A percentile compares a stretch with the other conserved stretches of the same genome.
Evolutionary conservation across 2,797 vertebrate genomes (phyloP).

Genomic region (Lithobates pipiens): DNA sequence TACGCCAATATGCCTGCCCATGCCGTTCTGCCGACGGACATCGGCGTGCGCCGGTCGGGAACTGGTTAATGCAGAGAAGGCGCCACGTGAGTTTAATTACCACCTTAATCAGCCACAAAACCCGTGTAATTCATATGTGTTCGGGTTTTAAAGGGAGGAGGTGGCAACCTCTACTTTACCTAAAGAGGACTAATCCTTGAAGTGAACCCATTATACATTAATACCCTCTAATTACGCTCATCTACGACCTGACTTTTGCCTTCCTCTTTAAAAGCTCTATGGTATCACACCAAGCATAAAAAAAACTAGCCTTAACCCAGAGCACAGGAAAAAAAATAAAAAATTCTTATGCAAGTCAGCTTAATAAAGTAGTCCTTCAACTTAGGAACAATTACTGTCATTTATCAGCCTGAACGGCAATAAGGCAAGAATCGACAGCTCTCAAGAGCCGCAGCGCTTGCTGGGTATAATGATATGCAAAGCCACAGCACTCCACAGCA

Average conservation of each 20-base stretch:
- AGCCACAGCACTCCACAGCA: constrained; percentile 78
- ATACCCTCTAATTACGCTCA: too few species aligned
- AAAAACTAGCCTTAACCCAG: constrained; percentile 74
- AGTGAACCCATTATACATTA: too few species aligned
- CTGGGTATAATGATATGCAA: constrained; percentile 83
- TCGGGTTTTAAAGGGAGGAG: too few species aligned
- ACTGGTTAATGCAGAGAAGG: too few species aligned
- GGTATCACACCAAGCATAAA: constrained; percentile 74
- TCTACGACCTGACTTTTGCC: not conserved
- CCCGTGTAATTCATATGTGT: too few species aligned
- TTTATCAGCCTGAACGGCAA: constrained; percentile 85
- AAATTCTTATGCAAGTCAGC: constrained; percentile 83
- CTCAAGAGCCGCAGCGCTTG: constrained; percentile 78
- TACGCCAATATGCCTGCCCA: too few species aligned
- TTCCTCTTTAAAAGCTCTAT: constrained; percentile 61
- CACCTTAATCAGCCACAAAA: too few species aligned
- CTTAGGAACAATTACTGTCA: constrained; percentile 88
- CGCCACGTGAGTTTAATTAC: too few species aligned
- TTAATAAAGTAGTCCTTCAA: constrained; percentile 83
- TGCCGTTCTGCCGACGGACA: too few species aligned
- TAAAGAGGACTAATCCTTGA: too few species aligned
- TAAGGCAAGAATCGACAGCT: constrained; percentile 85
- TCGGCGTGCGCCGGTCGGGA: too few species aligned
- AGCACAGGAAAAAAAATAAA: constrained; percentile 63
- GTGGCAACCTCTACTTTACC: too few species aligned